Base-by-base conservation (phyloP, 2,113 vertebrate species). In the Xyrauchen texanus region DNA sequence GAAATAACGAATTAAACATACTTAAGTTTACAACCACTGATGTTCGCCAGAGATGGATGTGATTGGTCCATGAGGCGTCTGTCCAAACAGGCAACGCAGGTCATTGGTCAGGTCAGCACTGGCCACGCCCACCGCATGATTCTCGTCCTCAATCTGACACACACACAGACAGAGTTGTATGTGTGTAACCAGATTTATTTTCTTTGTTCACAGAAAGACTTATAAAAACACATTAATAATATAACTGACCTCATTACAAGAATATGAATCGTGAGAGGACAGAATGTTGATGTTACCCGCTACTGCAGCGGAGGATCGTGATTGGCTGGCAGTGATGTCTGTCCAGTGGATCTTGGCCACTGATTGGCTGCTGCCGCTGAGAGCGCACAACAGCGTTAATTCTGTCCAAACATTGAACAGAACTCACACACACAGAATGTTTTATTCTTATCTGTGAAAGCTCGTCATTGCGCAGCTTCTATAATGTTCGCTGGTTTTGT, bases 81-180 rank as follows among this genome's bases (percentile, higher is more conserved):
- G 21, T 34, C 21, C 21, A 34, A 96, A 65, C 84, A 96, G 87
- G 78, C 92, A 92, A 0, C 95, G 96, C 84, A 98, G 93, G 12
- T 98, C 96, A 77, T 88, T 86, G 52, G 94, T 90, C 15, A 97
- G 91, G 87, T 93, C 91, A 0, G 93, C 91, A 0, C 94, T 95
- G 84, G 96, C 95, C 80, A 96, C 69, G 52, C 76, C 97, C 81
- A 98, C 97, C 0, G 96, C 97, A 42, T 99, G 97, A 86, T 97
- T 98, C 84, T 96, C 95, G 88, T 98, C 96, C 86, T 98, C 97
- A 93, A 98, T 96, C 77, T 97, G 94, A 86, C 95, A 97, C 89
- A 96, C n/a, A n/a, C n/a, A n/a, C n/a, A n/a, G n/a, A n/a, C 92
- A 88, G 21, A 3, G 9, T 6, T 5, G 51, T 42, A 51, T 34